Percentiles rank a stretch among this genome's conserved stretches.
phyloP scores from a whole-genome alignment of 2,888 invertebrate genomes.

The Trypoxylon attenuatum region DNA sequence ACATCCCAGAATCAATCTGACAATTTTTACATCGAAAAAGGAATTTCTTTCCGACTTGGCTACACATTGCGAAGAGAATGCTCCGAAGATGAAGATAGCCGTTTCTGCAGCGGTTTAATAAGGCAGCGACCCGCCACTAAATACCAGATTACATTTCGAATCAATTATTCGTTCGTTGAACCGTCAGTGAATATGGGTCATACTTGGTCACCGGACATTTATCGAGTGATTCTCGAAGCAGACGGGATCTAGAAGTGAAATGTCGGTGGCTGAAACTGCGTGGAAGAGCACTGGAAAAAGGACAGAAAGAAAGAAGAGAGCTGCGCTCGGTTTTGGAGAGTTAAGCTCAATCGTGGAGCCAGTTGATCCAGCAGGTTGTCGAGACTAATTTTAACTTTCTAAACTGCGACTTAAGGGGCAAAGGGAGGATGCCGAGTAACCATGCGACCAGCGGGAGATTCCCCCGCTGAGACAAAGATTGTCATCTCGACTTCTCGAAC shows the following conservation, averaged over 20 bases:
- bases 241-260: too few species aligned
- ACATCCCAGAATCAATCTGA: too few species aligned
- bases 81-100: too few species aligned
- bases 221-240: conserved; percentile 11
- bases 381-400: not conserved
- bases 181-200: conserved; percentile 5
- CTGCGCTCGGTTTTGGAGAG: not conserved
- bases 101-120: not conserved
- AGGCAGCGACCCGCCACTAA: not conserved
- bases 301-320: not conserved
- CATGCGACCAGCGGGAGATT: not conserved
- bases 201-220: conserved; percentile 5
- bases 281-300: not conserved
- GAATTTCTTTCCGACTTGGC: too few species aligned
- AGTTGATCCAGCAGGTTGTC: not conserved
- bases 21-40: not conserved
- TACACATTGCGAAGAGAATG: too few species aligned
- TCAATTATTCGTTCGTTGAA: conserved; percentile 10
- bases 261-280: too few species aligned
- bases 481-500: not conserved
- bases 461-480: conserved; percentile 12
- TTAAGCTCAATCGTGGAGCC: not conserved
- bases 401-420: not conserved
- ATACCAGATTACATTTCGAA: conserved; percentile 4
- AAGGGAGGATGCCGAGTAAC: not conserved